These are phyloP conservation scores for Falcunculus frontatus DNA, from an alignment of 2,113 vertebrate genomes.

Conservation along the genomic window DNA sequence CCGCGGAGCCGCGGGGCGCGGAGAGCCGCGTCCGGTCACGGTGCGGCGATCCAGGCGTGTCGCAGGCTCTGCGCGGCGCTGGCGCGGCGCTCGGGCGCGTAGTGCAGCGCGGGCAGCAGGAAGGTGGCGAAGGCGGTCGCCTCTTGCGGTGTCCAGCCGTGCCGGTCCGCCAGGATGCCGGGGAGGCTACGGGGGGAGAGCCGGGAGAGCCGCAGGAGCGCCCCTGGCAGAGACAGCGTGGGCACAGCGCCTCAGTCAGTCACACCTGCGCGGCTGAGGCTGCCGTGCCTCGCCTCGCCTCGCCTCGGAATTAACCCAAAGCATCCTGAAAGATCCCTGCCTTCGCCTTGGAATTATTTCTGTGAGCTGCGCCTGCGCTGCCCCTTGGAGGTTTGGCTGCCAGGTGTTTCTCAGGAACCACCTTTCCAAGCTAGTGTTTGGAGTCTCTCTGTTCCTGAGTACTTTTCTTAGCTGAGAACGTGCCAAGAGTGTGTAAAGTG, in stretches of 20 bases:
- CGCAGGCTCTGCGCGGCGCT: slow-evolving; percentile 78
- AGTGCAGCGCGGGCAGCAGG: slow-evolving; percentile 77
- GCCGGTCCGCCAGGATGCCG: slow-evolving; percentile 75
- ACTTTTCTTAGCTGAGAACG: fast-evolving
- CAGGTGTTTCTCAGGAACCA: background rate
- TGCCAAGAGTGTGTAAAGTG: background rate
- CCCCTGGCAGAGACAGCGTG: slow-evolving; percentile 56
- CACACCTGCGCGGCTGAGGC: fast-evolving
- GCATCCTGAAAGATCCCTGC: background rate
- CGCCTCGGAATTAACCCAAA: fast-evolving
- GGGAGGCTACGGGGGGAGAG: slow-evolving; percentile 75
- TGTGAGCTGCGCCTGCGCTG: background rate
- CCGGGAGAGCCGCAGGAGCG: slow-evolving; percentile 68
- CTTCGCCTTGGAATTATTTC: too few species aligned
- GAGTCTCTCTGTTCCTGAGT: fast-evolving
- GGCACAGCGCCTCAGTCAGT: background rate
- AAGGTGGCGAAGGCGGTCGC: slow-evolving; percentile 72
- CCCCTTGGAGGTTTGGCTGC: background rate
- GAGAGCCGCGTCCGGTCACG: background rate
- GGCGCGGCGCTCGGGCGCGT: slow-evolving; percentile 72
- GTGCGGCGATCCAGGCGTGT: slow-evolving; percentile 76
- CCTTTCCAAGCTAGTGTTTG: background rate
- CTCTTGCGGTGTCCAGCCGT: slow-evolving; percentile 69
- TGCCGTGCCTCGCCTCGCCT: background rate
- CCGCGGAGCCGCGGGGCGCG: background rate